Evolutionary conservation across 1,140 invertebrate species (phyloP).

Genomic region (Lasaia peninsularis): DNA sequence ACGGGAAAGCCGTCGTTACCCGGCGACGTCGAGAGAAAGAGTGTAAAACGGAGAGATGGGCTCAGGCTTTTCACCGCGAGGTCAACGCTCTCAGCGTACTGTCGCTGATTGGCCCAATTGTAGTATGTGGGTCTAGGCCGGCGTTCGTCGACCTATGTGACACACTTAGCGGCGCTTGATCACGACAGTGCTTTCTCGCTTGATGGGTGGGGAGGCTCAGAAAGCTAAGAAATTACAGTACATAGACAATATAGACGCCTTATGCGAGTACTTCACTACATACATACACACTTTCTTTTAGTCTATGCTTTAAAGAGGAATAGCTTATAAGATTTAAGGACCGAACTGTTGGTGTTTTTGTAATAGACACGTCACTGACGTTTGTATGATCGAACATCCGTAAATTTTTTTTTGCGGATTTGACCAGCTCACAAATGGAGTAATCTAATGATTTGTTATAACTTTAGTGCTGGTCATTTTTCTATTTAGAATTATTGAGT

Average conservation of each 20-base stretch:
- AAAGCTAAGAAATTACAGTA: conserved; percentile 57
- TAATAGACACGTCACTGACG: too few relatives aligned
- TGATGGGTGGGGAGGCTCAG: conserved; percentile 54
- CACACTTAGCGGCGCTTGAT: conserved; percentile 64
- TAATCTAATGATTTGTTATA: too few relatives aligned
- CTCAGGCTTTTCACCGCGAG: conserved; percentile 73
- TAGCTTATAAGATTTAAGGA: background rate
- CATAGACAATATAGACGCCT: conserved; percentile 29
- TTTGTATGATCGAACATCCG: too few relatives aligned
- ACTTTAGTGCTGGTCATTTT: too few relatives aligned
- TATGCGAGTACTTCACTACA: conserved; percentile 16
- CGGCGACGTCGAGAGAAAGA: conserved; percentile 68
- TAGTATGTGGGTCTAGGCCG: conserved; percentile 76
- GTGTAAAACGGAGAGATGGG: conserved; percentile 70
- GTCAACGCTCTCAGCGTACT: conserved; percentile 70
- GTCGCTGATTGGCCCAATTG: conserved; percentile 77
- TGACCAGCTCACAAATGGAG: too few relatives aligned
- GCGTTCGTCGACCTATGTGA: conserved; percentile 72
- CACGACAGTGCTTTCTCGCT: conserved; percentile 67
- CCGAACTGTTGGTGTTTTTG: background rate
- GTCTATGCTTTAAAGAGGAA: background rate
- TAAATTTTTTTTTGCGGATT: too few relatives aligned
- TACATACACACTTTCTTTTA: conserved; percentile 12
- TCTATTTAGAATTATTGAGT: too few relatives aligned
- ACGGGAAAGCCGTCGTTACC: conserved; percentile 53